phyloP scores from a whole-genome alignment of 2,888 invertebrate species.

The Aporophyla lueneburgensis region DNA sequence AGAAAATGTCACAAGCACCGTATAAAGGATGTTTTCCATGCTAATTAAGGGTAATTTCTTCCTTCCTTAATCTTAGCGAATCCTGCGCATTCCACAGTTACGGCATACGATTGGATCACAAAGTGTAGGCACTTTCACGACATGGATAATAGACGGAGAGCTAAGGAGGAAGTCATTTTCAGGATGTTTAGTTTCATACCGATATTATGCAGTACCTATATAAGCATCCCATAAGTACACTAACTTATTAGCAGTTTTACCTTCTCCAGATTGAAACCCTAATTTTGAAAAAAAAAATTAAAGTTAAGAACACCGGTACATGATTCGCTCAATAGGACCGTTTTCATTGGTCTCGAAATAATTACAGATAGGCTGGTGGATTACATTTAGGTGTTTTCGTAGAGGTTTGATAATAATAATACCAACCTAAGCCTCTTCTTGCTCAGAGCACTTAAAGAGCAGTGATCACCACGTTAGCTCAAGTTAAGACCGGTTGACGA shows the following conservation, averaged over 20 bases:
- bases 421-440: too few species aligned
- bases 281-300: too few species aligned
- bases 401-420: neutral
- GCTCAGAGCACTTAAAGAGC: too few species aligned
- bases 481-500: too few species aligned
- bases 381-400: neutral
- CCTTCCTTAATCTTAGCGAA: conserved; percentile 54
- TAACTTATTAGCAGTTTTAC: neutral
- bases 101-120: conserved; percentile 32
- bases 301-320: neutral
- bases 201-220: neutral
- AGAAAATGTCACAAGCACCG: conserved; percentile 37
- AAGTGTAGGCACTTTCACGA: conserved; percentile 50
- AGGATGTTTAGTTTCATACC: neutral
- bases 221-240: neutral
- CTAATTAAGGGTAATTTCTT: conserved; percentile 47
- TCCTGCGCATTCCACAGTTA: conserved; percentile 57
- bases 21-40: conserved; percentile 30
- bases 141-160: conserved; percentile 27
- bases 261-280: neutral
- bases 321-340: neutral
- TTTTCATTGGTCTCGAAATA: neutral
- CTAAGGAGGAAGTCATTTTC: conserved; percentile 10
- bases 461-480: too few species aligned
- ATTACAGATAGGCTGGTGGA: neutral